Percentiles rank a stretch among this genome's conserved stretches.
Evolutionary conservation across 1,140 invertebrate species (phyloP).

Genomic region (Drosophila novamexicana): DNA sequence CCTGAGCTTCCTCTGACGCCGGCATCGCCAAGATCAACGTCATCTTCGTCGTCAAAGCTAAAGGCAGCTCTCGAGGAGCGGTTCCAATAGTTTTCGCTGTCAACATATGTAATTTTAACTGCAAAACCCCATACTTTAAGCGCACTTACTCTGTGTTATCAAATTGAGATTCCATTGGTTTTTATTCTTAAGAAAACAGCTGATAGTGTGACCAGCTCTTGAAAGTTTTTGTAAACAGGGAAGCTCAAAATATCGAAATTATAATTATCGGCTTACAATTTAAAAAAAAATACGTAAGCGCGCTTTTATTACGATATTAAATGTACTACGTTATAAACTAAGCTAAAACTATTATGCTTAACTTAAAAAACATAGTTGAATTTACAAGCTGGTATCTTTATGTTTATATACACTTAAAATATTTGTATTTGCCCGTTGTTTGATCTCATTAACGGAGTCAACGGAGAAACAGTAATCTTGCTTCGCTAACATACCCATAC

Average conservation of each 20-base stretch:
- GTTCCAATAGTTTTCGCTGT: slow-evolving; percentile 81
- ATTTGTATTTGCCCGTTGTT: not conserved
- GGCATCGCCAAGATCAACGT: slow-evolving; percentile 38
- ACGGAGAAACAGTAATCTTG: not conserved
- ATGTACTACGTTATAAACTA: no score
- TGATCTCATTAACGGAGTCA: not conserved
- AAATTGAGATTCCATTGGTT: slow-evolving; percentile 49
- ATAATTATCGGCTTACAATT: no score
- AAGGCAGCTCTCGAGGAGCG: slow-evolving; percentile 75
- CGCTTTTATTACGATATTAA: no score
- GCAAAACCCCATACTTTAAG: not conserved
- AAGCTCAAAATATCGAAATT: not conserved
- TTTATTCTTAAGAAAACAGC: slow-evolving; percentile 11
- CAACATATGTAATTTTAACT: not conserved
- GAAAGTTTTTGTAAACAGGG: not conserved
- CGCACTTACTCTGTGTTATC: slow-evolving; percentile 37
- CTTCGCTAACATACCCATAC: not conserved
- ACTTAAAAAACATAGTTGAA: no score
- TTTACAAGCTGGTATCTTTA: not conserved
- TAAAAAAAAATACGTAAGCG: no score
- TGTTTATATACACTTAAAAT: not conserved
- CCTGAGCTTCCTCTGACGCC: slow-evolving; percentile 7
- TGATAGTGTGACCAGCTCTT: slow-evolving; percentile 24
- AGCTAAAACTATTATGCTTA: no score
- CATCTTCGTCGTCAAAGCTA: slow-evolving; percentile 82